Evolutionary conservation across 2,113 vertebrate species (phyloP), one percentile per base, ranked within the genome.

Genomic region (Lasiurus borealis): DNA sequence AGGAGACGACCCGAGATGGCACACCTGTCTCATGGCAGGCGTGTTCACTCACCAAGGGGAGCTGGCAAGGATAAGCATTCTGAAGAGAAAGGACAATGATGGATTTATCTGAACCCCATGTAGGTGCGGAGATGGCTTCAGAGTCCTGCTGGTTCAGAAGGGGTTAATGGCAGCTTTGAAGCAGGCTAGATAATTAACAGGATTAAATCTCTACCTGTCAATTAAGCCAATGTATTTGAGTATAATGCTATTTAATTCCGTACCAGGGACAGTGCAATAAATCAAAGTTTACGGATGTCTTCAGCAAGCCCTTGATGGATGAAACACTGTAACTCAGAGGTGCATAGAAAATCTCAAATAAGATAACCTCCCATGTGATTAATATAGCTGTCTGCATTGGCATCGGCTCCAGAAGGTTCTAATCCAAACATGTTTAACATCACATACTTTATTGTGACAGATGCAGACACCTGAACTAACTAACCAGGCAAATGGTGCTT

Each of bases 261-360:
- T 93, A 94, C 95, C 95, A 93, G 96, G 97, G 98, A 98, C 72
- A 50, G 97, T 77, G 97, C 97, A 97, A 98, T 98, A 98, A 98
- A 98, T 98, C 98, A 98, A 80, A 72, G 2, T 98, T 97, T 95
- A 96, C 98, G 97, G 97, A 97, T 97, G 98, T 98, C 98, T 97
- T 96, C 96, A 97, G 96, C 96, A 97, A 95, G 88, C 94, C 95
- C 59, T 94, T 98, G 98, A 98, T 98, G 97, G 98, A 98, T 98
- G 98, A 97, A 97, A 97, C 0, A 6, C 95, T 96, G 97, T 98
- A 84, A 92, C 92, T 91, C 66, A 93, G 97, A 96, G 93, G 96
- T 85, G 92, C 96, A 68, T 31, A 97, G 97, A 97, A 98, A 98
- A 98, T 97, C 97, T 98, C 98, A 97, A 97, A 97, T 96, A 97